Evolutionary conservation across 2,888 invertebrate species (phyloP).

Genomic region (Pammene aurita): DNA sequence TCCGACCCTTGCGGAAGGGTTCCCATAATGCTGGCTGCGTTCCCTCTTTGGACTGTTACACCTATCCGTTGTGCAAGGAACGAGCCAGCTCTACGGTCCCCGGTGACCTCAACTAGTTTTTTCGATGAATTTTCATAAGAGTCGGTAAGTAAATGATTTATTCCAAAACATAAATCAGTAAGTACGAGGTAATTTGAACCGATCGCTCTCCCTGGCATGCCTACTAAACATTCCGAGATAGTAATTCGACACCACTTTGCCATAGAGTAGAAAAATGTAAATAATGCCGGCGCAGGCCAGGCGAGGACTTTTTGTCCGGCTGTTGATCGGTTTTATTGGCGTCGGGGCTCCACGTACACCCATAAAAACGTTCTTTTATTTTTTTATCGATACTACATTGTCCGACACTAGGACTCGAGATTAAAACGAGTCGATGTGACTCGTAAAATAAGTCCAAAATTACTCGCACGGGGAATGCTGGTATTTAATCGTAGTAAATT

Average conservation of each 20-base stretch:
- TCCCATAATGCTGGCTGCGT: too few relatives aligned
- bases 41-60: too few relatives aligned
- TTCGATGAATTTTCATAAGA: constrained; percentile 8
- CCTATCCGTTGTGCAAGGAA: too few relatives aligned
- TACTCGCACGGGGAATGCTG: constrained; percentile 41
- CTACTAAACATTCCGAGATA: constrained; percentile 74
- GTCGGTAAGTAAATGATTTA: constrained; percentile 12
- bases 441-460: constrained; percentile 59
- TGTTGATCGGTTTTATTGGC: constrained; percentile 70
- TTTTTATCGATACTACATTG: constrained; percentile 61
- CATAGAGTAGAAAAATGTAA: constrained; percentile 67
- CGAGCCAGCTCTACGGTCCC: too few relatives aligned
- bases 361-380: constrained; percentile 64
- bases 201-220: constrained; percentile 54
- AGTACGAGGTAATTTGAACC: constrained; percentile 50
- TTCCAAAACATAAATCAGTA: constrained; percentile 32
- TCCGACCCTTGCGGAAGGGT: too few relatives aligned
- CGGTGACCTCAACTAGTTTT: too few relatives aligned
- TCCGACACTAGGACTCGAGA: constrained; percentile 63
- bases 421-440: constrained; percentile 59
- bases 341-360: constrained; percentile 62
- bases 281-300: constrained; percentile 69
- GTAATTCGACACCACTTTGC: constrained; percentile 77
- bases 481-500: constrained; percentile 39
- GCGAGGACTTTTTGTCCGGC: constrained; percentile 62